These are phyloP conservation scores for Limnothrissa miodon DNA, from an alignment of 2,113 vertebrate genomes.

Conservation along the genomic window DNA sequence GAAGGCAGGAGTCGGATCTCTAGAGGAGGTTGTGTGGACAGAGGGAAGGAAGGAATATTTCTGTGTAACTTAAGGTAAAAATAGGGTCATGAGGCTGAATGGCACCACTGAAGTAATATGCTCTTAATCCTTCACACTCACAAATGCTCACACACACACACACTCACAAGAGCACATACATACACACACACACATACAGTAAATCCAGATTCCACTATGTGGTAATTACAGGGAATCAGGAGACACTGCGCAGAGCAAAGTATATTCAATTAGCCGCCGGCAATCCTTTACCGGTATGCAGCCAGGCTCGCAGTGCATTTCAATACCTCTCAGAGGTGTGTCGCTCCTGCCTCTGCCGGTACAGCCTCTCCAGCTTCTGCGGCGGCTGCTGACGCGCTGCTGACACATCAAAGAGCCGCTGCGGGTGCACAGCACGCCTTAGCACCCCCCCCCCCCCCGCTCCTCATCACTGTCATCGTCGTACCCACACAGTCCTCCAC, in stretches of 20 bases:
- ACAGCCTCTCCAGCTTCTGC: background rate
- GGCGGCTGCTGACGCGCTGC: conserved; percentile 48
- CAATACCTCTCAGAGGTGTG: conserved; percentile 61
- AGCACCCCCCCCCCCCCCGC: conserved; percentile 47
- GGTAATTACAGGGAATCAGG: background rate
- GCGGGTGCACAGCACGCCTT: conserved; percentile 55
- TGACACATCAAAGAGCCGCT: conserved; percentile 71
- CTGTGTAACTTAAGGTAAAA: conserved; percentile 17
- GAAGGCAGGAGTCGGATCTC: conserved; percentile 36
- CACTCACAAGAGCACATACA: background rate
- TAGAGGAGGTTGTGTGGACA: background rate
- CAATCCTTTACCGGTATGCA: conserved; percentile 55
- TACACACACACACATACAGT: background rate
- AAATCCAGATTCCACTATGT: background rate
- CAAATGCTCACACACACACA: background rate
- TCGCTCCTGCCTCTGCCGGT: background rate
- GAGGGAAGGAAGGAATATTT: conserved; percentile 30
- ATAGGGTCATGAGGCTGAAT: conserved; percentile 10
- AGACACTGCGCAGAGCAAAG: conserved; percentile 45
- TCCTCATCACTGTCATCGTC: conserved; percentile 51
- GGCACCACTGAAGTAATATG: background rate
- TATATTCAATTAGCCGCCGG: conserved; percentile 58
- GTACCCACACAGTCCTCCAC: conserved; percentile 47
- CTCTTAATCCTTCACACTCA: background rate
- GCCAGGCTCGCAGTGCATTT: conserved; percentile 60